These are phyloP conservation scores for Philereme transversata DNA, from an alignment of 2,888 invertebrate genomes.

Conservation along the genomic window DNA sequence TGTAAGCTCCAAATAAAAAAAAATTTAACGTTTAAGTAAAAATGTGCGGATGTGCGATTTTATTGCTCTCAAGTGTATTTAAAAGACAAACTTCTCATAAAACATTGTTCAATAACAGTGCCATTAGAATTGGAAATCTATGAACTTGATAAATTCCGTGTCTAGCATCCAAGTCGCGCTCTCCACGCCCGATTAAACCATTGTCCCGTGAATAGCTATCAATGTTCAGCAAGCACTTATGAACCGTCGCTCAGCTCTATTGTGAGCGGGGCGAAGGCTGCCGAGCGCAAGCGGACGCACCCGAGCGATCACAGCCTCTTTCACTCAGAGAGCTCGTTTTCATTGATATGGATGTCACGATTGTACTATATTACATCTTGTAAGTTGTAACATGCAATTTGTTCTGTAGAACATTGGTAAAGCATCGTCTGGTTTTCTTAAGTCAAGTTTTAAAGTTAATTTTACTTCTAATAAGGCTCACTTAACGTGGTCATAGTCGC, in stretches of 20 bases:
- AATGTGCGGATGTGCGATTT: no score
- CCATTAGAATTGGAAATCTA: background rate
- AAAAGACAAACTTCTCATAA: background rate
- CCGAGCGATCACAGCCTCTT: background rate
- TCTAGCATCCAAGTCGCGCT: slow-evolving; percentile 9
- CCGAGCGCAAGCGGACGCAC: slow-evolving; percentile 12
- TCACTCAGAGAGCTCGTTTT: slow-evolving; percentile 8
- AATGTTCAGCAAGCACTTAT: slow-evolving; percentile 19
- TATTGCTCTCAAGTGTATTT: no score
- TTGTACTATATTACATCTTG: no score
- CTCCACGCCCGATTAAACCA: slow-evolving; percentile 20
- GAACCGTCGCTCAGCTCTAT: slow-evolving; percentile 17
- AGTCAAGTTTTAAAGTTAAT: no score
- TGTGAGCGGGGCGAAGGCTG: slow-evolving; percentile 12
- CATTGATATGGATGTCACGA: background rate
- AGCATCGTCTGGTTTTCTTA: no score
- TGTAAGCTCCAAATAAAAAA: no score
- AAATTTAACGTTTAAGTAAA: no score
- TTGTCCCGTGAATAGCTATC: slow-evolving; percentile 23
- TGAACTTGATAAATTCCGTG: slow-evolving; percentile 8
- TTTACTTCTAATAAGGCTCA: no score
- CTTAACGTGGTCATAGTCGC: no score
- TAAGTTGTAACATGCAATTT: no score
- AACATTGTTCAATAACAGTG: background rate
- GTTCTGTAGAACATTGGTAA: no score